A percentile compares a stretch with the other conserved stretches of the same genome.
Conservation (phyloP, 2,797 vertebrate genomes). For the Borostomias antarcticus region DNA sequence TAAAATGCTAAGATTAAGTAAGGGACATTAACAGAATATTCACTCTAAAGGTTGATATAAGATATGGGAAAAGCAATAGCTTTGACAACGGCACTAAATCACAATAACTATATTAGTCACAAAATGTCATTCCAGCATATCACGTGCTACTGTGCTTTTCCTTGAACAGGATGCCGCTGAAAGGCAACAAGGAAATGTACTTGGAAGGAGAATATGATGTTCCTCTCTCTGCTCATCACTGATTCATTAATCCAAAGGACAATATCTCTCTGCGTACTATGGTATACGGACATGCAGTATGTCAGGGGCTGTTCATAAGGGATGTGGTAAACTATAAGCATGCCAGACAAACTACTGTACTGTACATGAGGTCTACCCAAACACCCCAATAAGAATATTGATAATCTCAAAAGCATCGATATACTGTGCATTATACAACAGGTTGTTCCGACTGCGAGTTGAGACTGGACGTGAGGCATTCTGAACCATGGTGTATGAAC, state of each 20-base stretch:
- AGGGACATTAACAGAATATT: not conserved
- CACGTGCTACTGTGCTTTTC: not conserved
- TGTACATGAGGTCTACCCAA: too few relatives aligned
- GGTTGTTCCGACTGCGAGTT: too few relatives aligned
- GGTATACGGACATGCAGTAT: not conserved
- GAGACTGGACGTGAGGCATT: too few relatives aligned
- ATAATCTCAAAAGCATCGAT: too few relatives aligned
- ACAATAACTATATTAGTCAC: not conserved
- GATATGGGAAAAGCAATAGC: not conserved
- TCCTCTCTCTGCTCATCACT: too few relatives aligned
- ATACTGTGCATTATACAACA: too few relatives aligned
- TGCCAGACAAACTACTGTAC: too few relatives aligned
- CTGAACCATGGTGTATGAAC: too few relatives aligned
- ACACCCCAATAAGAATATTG: too few relatives aligned
- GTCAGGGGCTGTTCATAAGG: too few relatives aligned
- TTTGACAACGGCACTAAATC: not conserved
- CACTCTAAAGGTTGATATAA: slow-evolving; percentile 8
- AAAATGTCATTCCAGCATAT: not conserved
- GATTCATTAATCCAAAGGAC: too few relatives aligned
- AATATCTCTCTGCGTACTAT: not conserved
- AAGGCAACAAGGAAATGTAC: not conserved
- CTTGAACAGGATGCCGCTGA: not conserved
- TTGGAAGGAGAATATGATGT: not conserved
- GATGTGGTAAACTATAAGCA: too few relatives aligned
- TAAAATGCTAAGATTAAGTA: not conserved